Evolutionary conservation across 2,113 vertebrate species (phyloP).

Genomic region (Eurystomus gularis): DNA sequence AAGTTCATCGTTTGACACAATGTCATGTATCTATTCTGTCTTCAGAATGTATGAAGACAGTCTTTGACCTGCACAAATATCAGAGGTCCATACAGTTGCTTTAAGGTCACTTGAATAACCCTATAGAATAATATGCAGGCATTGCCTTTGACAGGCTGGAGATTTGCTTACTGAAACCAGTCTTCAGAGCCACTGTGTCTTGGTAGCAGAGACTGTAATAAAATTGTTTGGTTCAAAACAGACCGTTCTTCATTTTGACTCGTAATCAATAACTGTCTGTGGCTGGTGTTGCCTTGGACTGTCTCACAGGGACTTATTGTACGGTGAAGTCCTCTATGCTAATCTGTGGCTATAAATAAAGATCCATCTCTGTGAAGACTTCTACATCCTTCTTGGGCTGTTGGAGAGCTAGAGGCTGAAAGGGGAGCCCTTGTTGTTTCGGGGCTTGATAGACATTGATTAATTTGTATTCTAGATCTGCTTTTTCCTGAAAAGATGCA

Average conservation of each 20-base stretch:
- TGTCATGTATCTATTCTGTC: not conserved
- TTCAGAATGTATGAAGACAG: constrained; percentile 35
- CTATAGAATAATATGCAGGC: not conserved
- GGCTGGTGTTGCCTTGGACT: not conserved
- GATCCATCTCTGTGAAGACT: not conserved
- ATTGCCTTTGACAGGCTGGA: constrained; percentile 41
- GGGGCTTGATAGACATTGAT: not conserved
- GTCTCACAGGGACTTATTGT: not conserved
- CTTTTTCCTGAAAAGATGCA: not conserved
- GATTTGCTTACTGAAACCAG: constrained; percentile 42
- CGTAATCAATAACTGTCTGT: constrained; percentile 52
- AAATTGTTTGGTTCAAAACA: constrained; percentile 55
- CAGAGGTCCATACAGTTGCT: constrained; percentile 31
- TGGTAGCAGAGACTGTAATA: constrained; percentile 50
- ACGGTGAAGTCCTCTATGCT: constrained; percentile 23
- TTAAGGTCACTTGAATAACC: constrained; percentile 47
- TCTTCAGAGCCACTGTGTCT: constrained; percentile 19
- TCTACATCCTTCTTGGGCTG: not conserved
- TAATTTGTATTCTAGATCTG: not conserved
- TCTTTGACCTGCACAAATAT: constrained; percentile 52
- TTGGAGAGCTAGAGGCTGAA: not conserved
- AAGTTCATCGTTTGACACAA: not conserved
- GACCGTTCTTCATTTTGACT: constrained; percentile 58
- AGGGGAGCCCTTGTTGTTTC: not conserved
- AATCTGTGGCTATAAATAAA: constrained; percentile 40